These are phyloP conservation scores for Chrysaora quinquecirrha DNA, from an alignment of 30 jellyfish, hydroid and myxozoan genomes.

Conservation along the genomic window DNA sequence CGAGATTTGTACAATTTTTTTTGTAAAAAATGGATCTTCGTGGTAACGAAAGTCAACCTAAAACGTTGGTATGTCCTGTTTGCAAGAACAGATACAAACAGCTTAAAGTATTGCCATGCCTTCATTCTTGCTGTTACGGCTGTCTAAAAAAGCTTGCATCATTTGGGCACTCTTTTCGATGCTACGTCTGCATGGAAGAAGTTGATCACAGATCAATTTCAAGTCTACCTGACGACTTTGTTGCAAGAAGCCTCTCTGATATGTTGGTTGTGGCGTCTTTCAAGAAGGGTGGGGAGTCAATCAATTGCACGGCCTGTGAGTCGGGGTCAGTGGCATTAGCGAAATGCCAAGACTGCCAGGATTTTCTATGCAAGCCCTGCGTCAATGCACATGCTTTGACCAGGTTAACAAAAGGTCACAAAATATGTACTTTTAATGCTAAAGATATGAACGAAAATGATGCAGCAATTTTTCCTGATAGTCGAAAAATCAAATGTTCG, in stretches of 20 bases:
- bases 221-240: constrained; percentile 21
- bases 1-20: too few species aligned
- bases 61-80: constrained; percentile 23
- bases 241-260: background rate
- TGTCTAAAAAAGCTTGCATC: constrained; percentile 22
- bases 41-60: background rate
- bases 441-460: background rate
- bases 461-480: background rate
- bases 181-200: constrained; percentile 27
- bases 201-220: background rate
- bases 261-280: background rate
- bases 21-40: background rate
- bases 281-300: background rate
- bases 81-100: constrained; percentile 19
- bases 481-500: constrained; percentile 11
- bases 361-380: constrained; percentile 17
- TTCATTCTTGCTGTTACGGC: constrained; percentile 37
- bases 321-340: background rate
- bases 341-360: constrained; percentile 18
- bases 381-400: constrained; percentile 5
- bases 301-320: background rate
- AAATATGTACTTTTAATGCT: background rate
- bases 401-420: constrained; percentile 12
- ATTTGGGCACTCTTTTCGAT: constrained; percentile 10
- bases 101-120: constrained; percentile 63